Conservation (phyloP, 2,888 invertebrate species). For the Chalcis sispes region DNA sequence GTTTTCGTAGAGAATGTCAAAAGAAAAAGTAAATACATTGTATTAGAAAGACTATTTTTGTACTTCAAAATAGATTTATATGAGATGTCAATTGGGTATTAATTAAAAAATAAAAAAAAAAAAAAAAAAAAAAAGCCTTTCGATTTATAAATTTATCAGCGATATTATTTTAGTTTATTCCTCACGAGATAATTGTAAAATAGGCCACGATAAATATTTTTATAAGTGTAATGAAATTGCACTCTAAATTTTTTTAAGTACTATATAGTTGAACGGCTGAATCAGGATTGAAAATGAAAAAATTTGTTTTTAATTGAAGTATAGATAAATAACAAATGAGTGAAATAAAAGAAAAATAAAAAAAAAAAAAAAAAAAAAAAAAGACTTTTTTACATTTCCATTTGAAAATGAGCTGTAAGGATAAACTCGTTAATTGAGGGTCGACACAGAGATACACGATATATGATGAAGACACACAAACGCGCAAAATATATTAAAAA, state of each 20-base stretch:
- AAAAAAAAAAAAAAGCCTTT: conserved; percentile 28
- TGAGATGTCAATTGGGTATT: conserved; percentile 50
- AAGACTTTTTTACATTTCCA: conserved; percentile 34
- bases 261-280: conserved; percentile 22
- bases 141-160: conserved; percentile 37
- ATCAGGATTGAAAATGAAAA: conserved; percentile 1
- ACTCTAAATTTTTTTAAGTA: conserved; percentile 48
- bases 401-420: conserved; percentile 27
- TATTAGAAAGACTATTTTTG: conserved; percentile 53
- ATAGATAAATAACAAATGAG: too few species aligned
- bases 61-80: conserved; percentile 49
- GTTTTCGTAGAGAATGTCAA: conserved; percentile 45
- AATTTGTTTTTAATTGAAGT: conserved; percentile 40
- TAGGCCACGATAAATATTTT: conserved; percentile 41
- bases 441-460: conserved; percentile 33
- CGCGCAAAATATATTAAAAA: conserved; percentile 37
- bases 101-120: too few species aligned
- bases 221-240: conserved; percentile 50
- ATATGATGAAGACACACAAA: conserved; percentile 2
- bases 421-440: conserved; percentile 50
- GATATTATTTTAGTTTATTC: conserved; percentile 29
- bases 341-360: background rate
- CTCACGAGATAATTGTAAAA: conserved; percentile 29
- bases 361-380: conserved; percentile 36
- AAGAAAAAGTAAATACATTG: conserved; percentile 45